These are phyloP conservation scores for Crocodylus rhombifer DNA, from an alignment of 2,797 vertebrate genomes.

Conservation along the genomic window DNA sequence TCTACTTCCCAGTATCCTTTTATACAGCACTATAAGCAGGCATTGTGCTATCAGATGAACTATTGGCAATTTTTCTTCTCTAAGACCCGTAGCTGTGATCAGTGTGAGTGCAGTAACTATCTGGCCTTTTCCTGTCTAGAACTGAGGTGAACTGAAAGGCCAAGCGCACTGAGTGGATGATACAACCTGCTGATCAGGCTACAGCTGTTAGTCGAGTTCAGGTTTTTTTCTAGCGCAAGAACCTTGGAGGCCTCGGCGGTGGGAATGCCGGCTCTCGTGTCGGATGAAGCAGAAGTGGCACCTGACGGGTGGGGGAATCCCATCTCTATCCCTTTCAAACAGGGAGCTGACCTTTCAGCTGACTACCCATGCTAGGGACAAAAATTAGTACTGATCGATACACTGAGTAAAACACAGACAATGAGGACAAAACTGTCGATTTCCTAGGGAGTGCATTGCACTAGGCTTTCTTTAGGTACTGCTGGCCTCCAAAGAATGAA, in stretches of 20 bases:
- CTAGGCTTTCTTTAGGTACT: too few relatives aligned
- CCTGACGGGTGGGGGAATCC: accelerated
- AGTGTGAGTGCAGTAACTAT: neutral
- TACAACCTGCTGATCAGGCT: too few relatives aligned
- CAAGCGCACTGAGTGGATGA: too few relatives aligned
- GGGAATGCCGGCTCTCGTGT: neutral
- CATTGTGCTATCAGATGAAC: neutral
- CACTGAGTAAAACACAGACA: neutral
- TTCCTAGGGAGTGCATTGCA: neutral
- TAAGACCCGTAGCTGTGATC: neutral
- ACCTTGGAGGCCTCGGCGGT: neutral
- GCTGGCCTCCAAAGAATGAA: too few relatives aligned
- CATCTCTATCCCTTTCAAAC: accelerated
- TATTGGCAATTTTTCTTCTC: neutral
- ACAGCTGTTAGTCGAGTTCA: neutral
- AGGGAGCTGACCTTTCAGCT: neutral
- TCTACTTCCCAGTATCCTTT: neutral
- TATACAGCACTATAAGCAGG: neutral
- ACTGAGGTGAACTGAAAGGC: too few relatives aligned
- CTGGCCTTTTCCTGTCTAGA: accelerated
- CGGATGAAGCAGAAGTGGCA: too few relatives aligned
- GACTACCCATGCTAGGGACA: neutral
- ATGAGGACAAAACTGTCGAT: neutral
- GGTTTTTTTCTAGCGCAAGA: neutral
- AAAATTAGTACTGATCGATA: neutral